Percentiles rank a stretch among this genome's conserved stretches.
These are phyloP conservation scores for Globodera ellingtonae DNA, from an alignment of 1,140 invertebrate genomes.

Conservation along the genomic window DNA sequence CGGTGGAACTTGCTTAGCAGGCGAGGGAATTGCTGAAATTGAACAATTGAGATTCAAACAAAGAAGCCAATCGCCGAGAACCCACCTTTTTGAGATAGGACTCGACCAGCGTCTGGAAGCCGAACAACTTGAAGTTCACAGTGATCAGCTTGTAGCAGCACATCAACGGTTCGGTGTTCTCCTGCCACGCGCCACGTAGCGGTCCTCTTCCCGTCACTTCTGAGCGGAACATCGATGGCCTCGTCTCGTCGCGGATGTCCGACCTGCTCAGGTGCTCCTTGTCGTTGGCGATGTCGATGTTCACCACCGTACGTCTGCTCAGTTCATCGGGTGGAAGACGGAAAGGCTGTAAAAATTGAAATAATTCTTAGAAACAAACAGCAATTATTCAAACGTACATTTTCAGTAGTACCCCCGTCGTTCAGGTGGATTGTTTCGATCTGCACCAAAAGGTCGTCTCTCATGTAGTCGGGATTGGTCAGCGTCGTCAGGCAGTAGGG, in stretches of 20 bases:
- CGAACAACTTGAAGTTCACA: constrained; percentile 98
- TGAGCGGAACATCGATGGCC: constrained; percentile 88
- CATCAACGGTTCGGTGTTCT: constrained; percentile 82
- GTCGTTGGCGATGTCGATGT: constrained; percentile 64
- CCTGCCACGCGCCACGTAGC: constrained; percentile 79
- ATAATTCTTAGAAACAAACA: not conserved
- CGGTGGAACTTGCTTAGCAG: constrained; percentile 96
- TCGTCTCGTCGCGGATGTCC: constrained; percentile 84
- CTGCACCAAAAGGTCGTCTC: constrained; percentile 91
- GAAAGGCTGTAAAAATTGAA: not conserved
- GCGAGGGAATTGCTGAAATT: constrained; percentile 78
- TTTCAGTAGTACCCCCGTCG: constrained; percentile 83
- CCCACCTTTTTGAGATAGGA: constrained; percentile 82
- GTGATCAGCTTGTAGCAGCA: constrained; percentile 97
- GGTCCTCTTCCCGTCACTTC: constrained; percentile 91
- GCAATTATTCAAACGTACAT: constrained; percentile 64
- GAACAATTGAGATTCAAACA: not conserved
- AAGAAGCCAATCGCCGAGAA: constrained; percentile 11
- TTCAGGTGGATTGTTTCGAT: constrained; percentile 91
- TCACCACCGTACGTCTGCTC: constrained; percentile 55
- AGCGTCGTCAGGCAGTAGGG: constrained; percentile 91
- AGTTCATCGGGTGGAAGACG: constrained; percentile 45
- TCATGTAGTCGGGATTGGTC: constrained; percentile 95
- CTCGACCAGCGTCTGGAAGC: constrained; percentile 89
- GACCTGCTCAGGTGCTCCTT: constrained; percentile 44